Conservation (phyloP, 2,888 invertebrate species). For the Acheta domesticus region DNA sequence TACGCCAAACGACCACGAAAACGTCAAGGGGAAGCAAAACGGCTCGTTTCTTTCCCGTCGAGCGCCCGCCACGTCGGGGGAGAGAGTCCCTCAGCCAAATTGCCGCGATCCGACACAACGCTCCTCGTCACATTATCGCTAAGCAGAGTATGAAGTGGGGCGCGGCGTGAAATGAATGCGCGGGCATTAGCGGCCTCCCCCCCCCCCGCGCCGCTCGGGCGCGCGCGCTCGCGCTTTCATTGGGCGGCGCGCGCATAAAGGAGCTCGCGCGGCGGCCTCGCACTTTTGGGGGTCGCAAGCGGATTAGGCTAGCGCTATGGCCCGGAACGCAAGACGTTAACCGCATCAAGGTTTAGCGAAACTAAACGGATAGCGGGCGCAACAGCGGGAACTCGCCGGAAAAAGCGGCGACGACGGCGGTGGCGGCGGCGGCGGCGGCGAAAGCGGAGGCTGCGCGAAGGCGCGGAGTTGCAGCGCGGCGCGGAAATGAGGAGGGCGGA, state of each 20-base stretch:
- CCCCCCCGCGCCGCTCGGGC: background rate
- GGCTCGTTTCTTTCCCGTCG: background rate
- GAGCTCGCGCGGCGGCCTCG: background rate
- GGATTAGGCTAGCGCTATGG: background rate
- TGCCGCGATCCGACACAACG: constrained; percentile 1
- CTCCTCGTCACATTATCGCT: background rate
- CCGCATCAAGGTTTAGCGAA: constrained; percentile 3
- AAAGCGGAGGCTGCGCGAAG: background rate
- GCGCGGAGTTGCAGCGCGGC: background rate
- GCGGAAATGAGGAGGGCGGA: background rate
- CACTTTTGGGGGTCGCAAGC: background rate
- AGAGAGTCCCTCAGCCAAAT: background rate
- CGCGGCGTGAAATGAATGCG: constrained; percentile 6
- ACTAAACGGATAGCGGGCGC: background rate
- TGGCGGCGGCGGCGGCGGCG: background rate
- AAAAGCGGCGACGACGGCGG: background rate
- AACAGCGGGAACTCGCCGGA: background rate
- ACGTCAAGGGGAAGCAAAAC: background rate
- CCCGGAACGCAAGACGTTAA: constrained; percentile 18
- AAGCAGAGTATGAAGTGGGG: background rate
- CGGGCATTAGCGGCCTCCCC: background rate
- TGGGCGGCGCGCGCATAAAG: background rate
- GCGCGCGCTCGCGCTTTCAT: too few species aligned
- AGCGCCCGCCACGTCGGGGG: background rate
- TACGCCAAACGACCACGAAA: background rate